Evolutionary conservation across 2,888 invertebrate genomes (phyloP).

Genomic region (Opisthograptis luteolata): DNA sequence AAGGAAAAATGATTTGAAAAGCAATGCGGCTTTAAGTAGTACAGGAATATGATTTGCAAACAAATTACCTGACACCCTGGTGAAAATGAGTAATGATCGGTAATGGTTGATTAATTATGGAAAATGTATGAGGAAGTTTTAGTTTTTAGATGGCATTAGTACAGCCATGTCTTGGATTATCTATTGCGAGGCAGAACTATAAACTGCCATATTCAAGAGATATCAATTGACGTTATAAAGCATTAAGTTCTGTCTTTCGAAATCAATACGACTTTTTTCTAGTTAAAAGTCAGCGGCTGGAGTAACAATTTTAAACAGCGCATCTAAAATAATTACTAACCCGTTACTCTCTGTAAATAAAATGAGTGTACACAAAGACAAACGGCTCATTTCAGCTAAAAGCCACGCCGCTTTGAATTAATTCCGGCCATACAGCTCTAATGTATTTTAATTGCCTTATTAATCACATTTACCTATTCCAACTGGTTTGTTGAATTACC

Average conservation of each 20-base stretch:
- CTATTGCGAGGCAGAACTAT: no score
- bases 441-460: conserved; percentile 11
- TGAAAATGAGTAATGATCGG: no score
- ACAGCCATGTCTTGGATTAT: no score
- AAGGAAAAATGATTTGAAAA: conserved; percentile 7
- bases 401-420: not conserved
- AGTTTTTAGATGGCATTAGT: no score
- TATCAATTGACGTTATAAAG: no score
- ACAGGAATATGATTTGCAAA: no score
- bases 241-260: no score
- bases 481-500: conserved; percentile 14
- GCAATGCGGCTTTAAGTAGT: no score
- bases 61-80: not conserved
- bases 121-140: no score
- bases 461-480: conserved; percentile 12
- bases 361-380: not conserved
- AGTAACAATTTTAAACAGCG: no score
- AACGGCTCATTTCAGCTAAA: conserved; percentile 2
- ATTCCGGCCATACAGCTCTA: not conserved
- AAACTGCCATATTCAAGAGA: no score
- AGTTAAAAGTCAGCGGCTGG: not conserved
- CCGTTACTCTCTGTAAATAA: not conserved
- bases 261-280: not conserved
- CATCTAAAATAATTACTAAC: not conserved
- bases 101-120: no score